phyloP scores from a whole-genome alignment of 1,140 invertebrate species.

The Pinna nobilis region DNA sequence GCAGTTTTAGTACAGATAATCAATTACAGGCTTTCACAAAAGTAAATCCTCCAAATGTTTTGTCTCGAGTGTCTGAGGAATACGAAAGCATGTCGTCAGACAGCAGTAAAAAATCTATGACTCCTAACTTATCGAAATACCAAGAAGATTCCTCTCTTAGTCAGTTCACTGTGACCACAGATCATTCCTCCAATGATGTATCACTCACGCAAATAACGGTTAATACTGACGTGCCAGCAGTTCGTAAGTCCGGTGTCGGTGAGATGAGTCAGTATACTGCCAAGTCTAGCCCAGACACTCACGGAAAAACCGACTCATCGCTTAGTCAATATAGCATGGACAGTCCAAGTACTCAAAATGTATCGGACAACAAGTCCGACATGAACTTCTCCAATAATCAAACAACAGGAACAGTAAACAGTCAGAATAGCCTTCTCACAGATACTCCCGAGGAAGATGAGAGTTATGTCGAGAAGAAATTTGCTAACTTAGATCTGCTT shows the following conservation, averaged over 20 bases:
- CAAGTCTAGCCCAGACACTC: constrained; percentile 14
- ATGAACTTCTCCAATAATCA: neutral
- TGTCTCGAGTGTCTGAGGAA: constrained; percentile 10
- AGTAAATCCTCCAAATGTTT: neutral
- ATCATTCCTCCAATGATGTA: constrained; percentile 11
- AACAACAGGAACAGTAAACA: neutral
- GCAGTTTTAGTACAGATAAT: neutral
- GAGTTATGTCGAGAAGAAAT: constrained; percentile 47
- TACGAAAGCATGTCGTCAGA: constrained; percentile 1
- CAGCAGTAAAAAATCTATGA: neutral
- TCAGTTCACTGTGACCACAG: constrained; percentile 40
- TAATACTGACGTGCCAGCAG: constrained; percentile 6
- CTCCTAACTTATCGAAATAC: neutral
- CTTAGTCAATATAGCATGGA: constrained; percentile 42
- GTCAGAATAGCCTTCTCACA: neutral
- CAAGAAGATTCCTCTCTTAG: constrained; percentile 30
- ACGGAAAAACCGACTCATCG: constrained; percentile 19
- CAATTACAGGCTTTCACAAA: constrained; percentile 3
- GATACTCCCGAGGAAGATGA: constrained; percentile 33
- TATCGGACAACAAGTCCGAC: constrained; percentile 5
- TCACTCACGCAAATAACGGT: constrained; percentile 26
- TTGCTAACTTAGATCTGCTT: constrained; percentile 53
- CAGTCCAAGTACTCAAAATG: constrained; percentile 8
- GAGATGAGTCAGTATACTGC: constrained; percentile 22
- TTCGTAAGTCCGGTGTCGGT: neutral